Base-by-base conservation (phyloP, 2,113 vertebrate genomes). In the Rhinogobius similis region DNA sequence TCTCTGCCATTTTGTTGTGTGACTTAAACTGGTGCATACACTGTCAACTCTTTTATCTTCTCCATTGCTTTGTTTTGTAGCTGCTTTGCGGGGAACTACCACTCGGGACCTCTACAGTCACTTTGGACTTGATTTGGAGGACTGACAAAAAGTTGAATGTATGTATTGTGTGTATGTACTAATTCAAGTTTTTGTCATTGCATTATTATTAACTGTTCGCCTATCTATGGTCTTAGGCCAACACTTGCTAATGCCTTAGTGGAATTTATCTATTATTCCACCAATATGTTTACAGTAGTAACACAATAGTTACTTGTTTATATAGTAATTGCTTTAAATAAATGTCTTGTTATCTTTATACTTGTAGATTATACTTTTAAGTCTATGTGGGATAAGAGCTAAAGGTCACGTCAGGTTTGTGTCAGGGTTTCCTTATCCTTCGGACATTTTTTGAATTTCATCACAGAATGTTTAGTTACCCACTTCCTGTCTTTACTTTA, bases 51-150 rank as follows among this genome's bases (percentile, higher is more conserved):
- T 16, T 41, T 62, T 75, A n/a, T 84, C 69, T 68, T 56, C 1
- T 14, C 5, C 43, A 68, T 68, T 75, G 27, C 44, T 85, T 18
- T 85, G 53, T 81, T 24, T 82, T 79, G 62, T 83, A 98, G 98
- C 96, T 38, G 73, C 93, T 67, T 90, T 96, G 79, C 93, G 94
- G 86, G 95, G 96, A 20, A 93, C 96, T 80, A 96, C 97, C 83
- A 97, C 95, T 63, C 94, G 93, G 81, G 94, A 97, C 50, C 87
- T 99, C 67, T 99, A 99, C 85, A 85, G 91, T 67, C 94, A 94
- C 61, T 98, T 97, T 50, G 94, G 90, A 59, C 90, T 99, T 86
- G 95, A 96, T 38, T 68, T 97, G 66, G 92, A 92, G 0, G 97
- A 99, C 89, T 99, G 82, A 93, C 53, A 36, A 43, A 36, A 64